Evolutionary conservation across 2,113 vertebrate species (phyloP).

Genomic region (Nannospalax galili): DNA sequence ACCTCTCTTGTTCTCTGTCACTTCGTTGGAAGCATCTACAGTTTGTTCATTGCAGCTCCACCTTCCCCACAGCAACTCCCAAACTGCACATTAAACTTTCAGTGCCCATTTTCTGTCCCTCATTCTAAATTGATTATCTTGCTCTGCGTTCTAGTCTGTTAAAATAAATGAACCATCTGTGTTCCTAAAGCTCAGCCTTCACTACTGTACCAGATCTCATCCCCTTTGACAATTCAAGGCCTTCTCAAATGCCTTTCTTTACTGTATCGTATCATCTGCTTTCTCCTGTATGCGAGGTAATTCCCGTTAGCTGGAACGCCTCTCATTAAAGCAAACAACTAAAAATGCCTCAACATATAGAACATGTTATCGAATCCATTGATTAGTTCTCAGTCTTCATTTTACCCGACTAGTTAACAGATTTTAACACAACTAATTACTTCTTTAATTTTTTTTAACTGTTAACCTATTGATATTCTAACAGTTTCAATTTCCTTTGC

Average conservation of each 20-base stretch:
- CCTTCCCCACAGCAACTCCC: background rate
- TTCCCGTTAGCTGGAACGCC: background rate
- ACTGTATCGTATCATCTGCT: background rate
- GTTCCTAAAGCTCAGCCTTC: conserved; percentile 29
- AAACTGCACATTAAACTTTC: background rate
- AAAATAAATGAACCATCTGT: background rate
- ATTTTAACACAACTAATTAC: background rate
- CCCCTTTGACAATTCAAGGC: conserved; percentile 20
- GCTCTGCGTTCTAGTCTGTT: background rate
- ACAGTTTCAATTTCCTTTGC: background rate
- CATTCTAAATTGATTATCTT: conserved; percentile 28
- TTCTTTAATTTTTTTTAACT: background rate
- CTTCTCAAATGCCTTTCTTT: conserved; percentile 15
- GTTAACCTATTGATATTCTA: background rate
- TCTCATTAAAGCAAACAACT: conserved; percentile 45
- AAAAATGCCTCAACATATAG: background rate
- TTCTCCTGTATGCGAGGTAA: background rate
- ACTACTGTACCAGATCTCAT: background rate
- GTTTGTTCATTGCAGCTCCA: conserved; percentile 4
- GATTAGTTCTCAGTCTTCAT: background rate
- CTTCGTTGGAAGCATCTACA: background rate
- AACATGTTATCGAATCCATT: background rate
- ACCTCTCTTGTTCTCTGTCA: background rate
- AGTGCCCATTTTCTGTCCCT: background rate
- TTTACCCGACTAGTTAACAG: background rate